A percentile compares a stretch with the other conserved stretches of the same genome.
phyloP scores from a whole-genome alignment of 2,888 invertebrate genomes.

The Synanthedon vespiformis region DNA sequence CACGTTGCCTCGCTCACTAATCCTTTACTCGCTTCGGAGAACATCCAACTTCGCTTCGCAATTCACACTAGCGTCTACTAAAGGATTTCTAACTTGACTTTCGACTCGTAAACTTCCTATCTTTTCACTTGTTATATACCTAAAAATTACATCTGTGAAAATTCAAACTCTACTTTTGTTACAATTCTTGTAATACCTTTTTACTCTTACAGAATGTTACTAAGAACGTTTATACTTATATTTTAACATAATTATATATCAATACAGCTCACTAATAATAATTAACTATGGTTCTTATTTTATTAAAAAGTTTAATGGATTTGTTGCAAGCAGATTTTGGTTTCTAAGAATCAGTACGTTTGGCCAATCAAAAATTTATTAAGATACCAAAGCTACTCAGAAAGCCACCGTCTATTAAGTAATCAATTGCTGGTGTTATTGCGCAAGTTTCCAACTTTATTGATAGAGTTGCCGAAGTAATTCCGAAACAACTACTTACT shows the following conservation, averaged over 20 bases:
- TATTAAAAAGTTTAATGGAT: no score
- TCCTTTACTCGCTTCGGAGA: slow-evolving; percentile 30
- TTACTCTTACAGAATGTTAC: no score
- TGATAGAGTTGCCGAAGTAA: slow-evolving; percentile 63
- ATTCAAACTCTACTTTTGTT: no score
- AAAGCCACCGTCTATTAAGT: slow-evolving; percentile 38
- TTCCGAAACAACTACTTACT: slow-evolving; percentile 32
- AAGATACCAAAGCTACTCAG: slow-evolving; percentile 16
- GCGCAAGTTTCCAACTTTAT: slow-evolving; percentile 58
- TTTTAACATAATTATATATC: no score
- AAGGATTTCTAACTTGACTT: slow-evolving; percentile 27
- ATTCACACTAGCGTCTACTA: slow-evolving; percentile 13
- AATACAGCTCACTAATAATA: no score
- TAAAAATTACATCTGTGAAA: background rate
- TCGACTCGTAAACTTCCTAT: slow-evolving; percentile 20
- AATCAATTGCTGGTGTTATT: slow-evolving; percentile 53
- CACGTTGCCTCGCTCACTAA: slow-evolving; percentile 39
- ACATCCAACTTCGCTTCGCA: slow-evolving; percentile 30
- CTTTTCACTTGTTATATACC: background rate
- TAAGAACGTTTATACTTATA: no score
- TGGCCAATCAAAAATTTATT: background rate
- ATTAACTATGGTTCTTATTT: no score
- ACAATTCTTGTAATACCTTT: no score
- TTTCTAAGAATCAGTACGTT: no score
- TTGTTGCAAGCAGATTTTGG: no score